Evolutionary conservation across 2,797 vertebrate genomes (phyloP), one percentile per base, ranked within the genome.

Genomic region (Pogoniulus pusillus): DNA sequence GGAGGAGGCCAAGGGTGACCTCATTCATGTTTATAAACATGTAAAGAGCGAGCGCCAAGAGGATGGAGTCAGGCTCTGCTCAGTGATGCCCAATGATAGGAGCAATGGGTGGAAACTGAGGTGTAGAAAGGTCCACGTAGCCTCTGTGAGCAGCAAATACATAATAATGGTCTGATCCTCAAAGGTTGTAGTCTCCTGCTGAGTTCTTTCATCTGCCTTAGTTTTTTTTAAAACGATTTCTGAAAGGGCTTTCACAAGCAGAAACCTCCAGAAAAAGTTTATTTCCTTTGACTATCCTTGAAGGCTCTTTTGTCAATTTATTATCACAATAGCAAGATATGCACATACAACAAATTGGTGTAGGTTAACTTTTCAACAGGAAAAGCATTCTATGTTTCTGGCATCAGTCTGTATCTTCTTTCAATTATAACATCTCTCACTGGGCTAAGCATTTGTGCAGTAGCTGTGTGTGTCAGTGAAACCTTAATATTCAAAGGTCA

Each of bases 401-500:
- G 60, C 77, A 85, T 91, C 64, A 59, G 43, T 90, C 91, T 88
- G 70, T 76, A 45, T 85, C 81, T 87, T 94, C 78, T 71, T 85
- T 95, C 92, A 96, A 86, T 96, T 96, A 95, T 85, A 94, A 89
- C 64, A 47, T 91, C 83, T 96, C 95, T 93, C 76, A 77, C 96
- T 94, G 95, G 89, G 85, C 91, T 83, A 86, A 89, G 73, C 68
- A 63, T 95, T 93, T 95, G 81, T 95, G 95, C 93, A 90, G 73
- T 89, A 91, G 89, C 72, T 91, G 74, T 47, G 43, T 6, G 4
- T 68, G 82, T 82, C 93, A 91, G 89, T 19, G 35, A 89, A 87
- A 85, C 91, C 87, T 93, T 96, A 93, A 95, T 93, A 95, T 96
- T 96, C 93, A 96, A 93, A 96, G 95, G 96, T 96, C 94, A 97